These are phyloP conservation scores for Andrena minutula DNA, from an alignment of 2,888 invertebrate species.

Conservation along the genomic window DNA sequence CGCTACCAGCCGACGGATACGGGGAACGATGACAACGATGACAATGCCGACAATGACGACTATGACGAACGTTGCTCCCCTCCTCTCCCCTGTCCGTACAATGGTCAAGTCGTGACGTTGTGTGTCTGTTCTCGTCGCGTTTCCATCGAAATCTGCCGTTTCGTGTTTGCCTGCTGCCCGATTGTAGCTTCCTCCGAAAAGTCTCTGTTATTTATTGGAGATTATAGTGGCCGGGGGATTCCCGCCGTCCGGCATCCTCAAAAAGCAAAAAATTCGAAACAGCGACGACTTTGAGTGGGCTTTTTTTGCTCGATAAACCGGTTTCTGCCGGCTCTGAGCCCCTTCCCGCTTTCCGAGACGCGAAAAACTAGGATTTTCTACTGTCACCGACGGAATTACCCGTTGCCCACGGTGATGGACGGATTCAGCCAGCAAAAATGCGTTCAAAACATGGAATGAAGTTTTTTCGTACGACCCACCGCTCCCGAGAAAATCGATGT, in stretches of 20 bases:
- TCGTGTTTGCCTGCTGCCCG: conserved; percentile 41
- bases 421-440: not conserved
- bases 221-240: conserved; percentile 41
- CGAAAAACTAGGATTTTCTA: conserved; percentile 25
- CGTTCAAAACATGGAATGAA: conserved; percentile 6
- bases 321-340: not conserved
- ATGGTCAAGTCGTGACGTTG: conserved; percentile 69
- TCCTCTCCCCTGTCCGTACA: conserved; percentile 52
- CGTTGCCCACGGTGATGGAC: not conserved
- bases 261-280: not conserved
- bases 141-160: conserved; percentile 61
- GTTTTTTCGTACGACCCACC: conserved; percentile 1
- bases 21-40: conserved; percentile 67
- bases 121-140: conserved; percentile 27
- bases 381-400: conserved; percentile 29
- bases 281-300: conserved; percentile 15
- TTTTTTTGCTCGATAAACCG: conserved; percentile 26
- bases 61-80: conserved; percentile 68
- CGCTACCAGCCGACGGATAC: conserved; percentile 39
- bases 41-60: conserved; percentile 76
- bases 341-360: conserved; percentile 5
- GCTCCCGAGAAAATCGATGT: not conserved
- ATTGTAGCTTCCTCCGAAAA: conserved; percentile 50
- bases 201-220: conserved; percentile 45
- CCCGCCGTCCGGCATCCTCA: not conserved